A percentile compares a stretch with the other conserved stretches of the same genome.
phyloP scores from a whole-genome alignment of 2,888 invertebrate genomes.

The Steromphala cineraria region DNA sequence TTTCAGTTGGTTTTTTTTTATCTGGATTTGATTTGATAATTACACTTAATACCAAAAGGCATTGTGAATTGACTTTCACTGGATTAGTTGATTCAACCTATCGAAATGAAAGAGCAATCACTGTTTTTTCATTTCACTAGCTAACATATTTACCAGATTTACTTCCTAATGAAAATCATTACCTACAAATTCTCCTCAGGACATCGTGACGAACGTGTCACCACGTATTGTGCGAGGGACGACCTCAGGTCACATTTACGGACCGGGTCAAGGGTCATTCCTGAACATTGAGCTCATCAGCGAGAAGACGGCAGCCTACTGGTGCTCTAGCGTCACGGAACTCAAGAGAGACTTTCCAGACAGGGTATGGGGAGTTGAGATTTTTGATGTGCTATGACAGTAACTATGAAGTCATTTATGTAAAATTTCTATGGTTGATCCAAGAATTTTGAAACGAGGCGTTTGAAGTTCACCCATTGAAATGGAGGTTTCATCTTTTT shows the following conservation, averaged over 20 bases:
- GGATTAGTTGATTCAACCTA: too few species aligned
- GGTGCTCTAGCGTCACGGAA: conserved; percentile 91
- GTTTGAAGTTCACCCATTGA: too few species aligned
- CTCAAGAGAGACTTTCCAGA: conserved; percentile 93
- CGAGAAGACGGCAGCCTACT: conserved; percentile 95
- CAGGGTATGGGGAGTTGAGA: conserved; percentile 79
- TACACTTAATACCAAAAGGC: too few species aligned
- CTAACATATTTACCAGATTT: neutral
- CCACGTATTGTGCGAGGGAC: conserved; percentile 96
- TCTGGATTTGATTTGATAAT: too few species aligned
- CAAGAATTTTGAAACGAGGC: too few species aligned
- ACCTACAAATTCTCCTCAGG: conserved; percentile 78
- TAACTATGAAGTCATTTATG: too few species aligned
- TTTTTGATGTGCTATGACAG: too few species aligned
- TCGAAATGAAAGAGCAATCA: too few species aligned
- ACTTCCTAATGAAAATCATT: neutral
- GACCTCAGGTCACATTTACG: conserved; percentile 92
- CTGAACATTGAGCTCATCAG: conserved; percentile 98
- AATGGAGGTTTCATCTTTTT: too few species aligned
- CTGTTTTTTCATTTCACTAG: neutral
- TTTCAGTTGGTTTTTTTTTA: too few species aligned
- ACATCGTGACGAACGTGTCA: conserved; percentile 96
- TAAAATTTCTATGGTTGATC: too few species aligned
- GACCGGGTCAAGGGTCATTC: conserved; percentile 97
- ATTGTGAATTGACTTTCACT: too few species aligned